Conservation (phyloP, 2,113 vertebrate genomes). For the Phalacrocorax carbo region DNA sequence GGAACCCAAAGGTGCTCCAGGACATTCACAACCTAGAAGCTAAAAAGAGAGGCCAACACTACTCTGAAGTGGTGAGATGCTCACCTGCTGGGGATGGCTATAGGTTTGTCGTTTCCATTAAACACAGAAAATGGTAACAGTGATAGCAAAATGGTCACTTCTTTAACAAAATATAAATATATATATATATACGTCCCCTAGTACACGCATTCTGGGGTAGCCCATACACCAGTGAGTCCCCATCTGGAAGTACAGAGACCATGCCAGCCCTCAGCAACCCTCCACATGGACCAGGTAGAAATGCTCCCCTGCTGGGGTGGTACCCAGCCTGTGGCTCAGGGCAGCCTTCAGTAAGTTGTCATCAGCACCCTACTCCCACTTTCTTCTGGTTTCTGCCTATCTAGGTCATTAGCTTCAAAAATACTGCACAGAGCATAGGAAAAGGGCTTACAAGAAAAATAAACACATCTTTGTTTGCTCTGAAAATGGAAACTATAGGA, state of each 20-base stretch:
- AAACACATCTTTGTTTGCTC: conserved; percentile 19
- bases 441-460: conserved; percentile 15
- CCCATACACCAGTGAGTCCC: fast-evolving
- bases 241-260: not conserved
- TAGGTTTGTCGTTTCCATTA: not conserved
- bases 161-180: not conserved
- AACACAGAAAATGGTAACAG: not conserved
- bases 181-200: fast-evolving
- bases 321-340: not conserved
- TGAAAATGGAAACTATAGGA: conserved; percentile 32
- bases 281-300: not conserved
- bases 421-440: not conserved
- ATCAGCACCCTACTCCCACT: not conserved
- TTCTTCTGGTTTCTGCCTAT: not conserved
- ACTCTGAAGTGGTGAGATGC: fast-evolving
- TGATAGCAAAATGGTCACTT: not conserved
- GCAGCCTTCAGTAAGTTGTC: not conserved
- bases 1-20: not conserved
- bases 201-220: fast-evolving
- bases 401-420: not conserved
- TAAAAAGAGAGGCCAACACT: not conserved
- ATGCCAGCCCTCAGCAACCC: fast-evolving
- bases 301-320: not conserved
- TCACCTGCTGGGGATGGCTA: not conserved
- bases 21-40: not conserved